phyloP scores from a whole-genome alignment of 2,797 vertebrate genomes.

The Phoebastria nigripes region DNA sequence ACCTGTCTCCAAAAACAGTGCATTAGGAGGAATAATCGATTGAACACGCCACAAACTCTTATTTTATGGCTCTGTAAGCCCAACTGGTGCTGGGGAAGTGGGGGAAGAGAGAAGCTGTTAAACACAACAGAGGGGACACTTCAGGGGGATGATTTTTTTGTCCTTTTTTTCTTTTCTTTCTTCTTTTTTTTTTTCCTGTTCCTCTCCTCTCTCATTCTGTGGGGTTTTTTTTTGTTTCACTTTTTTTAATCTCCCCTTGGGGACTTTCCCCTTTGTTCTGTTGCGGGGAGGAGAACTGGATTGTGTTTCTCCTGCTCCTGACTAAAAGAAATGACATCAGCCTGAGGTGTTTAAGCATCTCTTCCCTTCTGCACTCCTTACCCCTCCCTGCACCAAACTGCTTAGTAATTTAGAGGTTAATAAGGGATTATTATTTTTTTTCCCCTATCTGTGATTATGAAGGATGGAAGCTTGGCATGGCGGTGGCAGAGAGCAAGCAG shows the following conservation, averaged over 20 bases:
- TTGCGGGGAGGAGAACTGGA: neutral
- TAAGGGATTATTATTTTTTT: neutral
- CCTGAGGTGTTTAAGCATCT: neutral
- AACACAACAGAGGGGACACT: neutral
- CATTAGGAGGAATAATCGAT: slow-evolving; percentile 67
- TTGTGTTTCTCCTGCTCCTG: slow-evolving; percentile 1
- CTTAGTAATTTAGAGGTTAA: neutral
- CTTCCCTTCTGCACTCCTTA: neutral
- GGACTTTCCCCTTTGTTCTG: neutral
- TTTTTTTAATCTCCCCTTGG: neutral
- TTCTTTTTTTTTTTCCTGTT: neutral
- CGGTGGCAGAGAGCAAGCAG: neutral
- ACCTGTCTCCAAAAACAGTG: slow-evolving; percentile 67
- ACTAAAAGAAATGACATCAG: slow-evolving; percentile 23
- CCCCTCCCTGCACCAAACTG: neutral
- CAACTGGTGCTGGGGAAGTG: neutral
- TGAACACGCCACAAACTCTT: slow-evolving; percentile 62
- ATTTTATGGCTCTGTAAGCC: slow-evolving; percentile 39
- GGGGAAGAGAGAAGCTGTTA: neutral
- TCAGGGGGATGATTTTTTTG: neutral
- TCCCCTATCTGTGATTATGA: neutral
- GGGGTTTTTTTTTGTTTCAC: neutral
- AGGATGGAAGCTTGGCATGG: neutral
- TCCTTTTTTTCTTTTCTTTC: neutral
- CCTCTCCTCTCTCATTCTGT: neutral